Evolutionary conservation across 2,113 vertebrate genomes (phyloP).

Genomic region (Apus apus): DNA sequence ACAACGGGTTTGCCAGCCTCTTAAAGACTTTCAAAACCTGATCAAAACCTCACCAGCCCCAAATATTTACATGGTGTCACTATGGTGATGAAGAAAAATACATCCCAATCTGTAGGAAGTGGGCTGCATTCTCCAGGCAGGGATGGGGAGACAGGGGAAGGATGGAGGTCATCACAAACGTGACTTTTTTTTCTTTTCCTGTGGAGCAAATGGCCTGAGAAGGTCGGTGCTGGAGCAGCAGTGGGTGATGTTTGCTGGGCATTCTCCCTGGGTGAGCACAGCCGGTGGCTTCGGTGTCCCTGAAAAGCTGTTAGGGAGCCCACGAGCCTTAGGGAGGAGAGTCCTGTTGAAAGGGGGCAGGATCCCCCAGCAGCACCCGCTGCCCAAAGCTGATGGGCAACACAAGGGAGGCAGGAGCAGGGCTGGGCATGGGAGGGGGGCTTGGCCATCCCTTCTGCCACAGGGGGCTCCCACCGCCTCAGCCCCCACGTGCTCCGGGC

Average conservation of each 20-base stretch:
- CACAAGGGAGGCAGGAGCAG: neutral
- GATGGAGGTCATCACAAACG: neutral
- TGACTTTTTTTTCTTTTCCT: neutral
- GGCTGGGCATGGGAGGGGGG: neutral
- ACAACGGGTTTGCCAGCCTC: neutral
- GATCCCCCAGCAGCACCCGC: neutral
- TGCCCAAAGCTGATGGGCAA: neutral
- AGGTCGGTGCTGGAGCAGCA: neutral
- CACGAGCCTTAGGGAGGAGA: neutral
- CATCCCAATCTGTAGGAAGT: neutral
- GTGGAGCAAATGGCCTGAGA: conserved; percentile 6
- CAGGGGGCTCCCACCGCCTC: neutral
- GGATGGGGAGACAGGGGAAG: neutral
- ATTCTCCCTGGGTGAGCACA: neutral
- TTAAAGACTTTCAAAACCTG: conserved; percentile 1
- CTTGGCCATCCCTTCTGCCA: neutral
- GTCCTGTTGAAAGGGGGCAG: neutral
- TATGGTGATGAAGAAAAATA: conserved; percentile 39
- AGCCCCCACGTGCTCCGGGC: accelerated
- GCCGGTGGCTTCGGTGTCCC: neutral
- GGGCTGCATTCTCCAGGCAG: neutral
- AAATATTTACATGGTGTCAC: conserved; percentile 23
- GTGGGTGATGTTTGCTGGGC: neutral
- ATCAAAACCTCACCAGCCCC: neutral
- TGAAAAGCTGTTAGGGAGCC: neutral